Evolutionary conservation across 64 coral and sea anemone genomes (phyloP).

Genomic region (Hydrozoanthus tunicans): DNA sequence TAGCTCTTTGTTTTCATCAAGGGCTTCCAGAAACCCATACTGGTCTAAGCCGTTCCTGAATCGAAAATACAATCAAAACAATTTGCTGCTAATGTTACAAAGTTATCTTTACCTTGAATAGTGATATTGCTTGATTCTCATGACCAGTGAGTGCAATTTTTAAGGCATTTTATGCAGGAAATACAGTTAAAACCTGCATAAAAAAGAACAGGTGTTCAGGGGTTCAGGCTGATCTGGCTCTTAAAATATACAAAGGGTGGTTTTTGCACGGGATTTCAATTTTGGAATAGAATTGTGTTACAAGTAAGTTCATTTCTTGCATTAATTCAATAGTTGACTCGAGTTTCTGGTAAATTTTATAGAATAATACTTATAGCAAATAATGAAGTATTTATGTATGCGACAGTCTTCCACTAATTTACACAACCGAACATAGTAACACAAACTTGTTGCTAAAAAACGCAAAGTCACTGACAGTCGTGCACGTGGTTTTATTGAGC

Average conservation of each 20-base stretch:
- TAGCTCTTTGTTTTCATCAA: constrained; percentile 4
- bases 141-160: constrained; percentile 16
- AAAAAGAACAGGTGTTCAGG: constrained; percentile 33
- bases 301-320: neutral
- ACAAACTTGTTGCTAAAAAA: constrained; percentile 15
- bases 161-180: constrained; percentile 41
- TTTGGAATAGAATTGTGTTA: constrained; percentile 6
- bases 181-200: constrained; percentile 48
- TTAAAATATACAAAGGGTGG: neutral
- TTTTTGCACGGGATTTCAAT: neutral
- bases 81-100: constrained; percentile 47
- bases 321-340: constrained; percentile 10
- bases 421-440: neutral
- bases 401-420: constrained; percentile 25
- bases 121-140: constrained; percentile 40
- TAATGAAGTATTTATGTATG: neutral
- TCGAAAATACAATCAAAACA: constrained; percentile 50
- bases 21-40: neutral
- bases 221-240: constrained; percentile 22
- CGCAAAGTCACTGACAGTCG: constrained; percentile 36
- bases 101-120: constrained; percentile 52
- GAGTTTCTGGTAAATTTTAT: constrained; percentile 6
- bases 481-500: constrained; percentile 10
- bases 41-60: neutral
- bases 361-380: neutral